A percentile compares a stretch with the other conserved stretches of the same genome.
Evolutionary conservation across 2,113 vertebrate genomes (phyloP).

Genomic region (Tringa solitaria): DNA sequence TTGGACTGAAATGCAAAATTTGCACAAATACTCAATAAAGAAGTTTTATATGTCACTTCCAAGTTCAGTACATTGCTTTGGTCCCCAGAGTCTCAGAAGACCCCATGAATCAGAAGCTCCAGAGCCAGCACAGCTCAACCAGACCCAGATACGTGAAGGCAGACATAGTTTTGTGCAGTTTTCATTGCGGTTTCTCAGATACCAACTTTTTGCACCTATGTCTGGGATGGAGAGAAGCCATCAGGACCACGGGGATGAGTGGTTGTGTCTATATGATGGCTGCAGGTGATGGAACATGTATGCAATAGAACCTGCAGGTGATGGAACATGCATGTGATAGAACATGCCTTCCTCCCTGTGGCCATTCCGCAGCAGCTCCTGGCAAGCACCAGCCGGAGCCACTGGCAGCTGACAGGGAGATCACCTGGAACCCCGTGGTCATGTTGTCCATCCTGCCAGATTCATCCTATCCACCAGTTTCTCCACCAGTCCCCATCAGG

Average conservation of each 20-base stretch:
- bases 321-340: neutral
- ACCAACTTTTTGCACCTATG: neutral
- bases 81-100: neutral
- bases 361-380: neutral
- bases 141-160: fast-evolving
- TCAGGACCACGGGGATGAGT: fast-evolving
- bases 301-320: no score
- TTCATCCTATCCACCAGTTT: fast-evolving
- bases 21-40: neutral
- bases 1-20: neutral
- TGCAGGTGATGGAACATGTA: neutral
- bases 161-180: fast-evolving
- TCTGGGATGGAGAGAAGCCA: neutral
- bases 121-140: neutral
- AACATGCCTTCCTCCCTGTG: fast-evolving
- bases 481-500: neutral
- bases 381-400: fast-evolving
- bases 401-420: neutral
- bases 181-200: neutral
- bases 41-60: neutral
- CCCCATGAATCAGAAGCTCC: neutral
- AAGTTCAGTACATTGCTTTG: neutral
- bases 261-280: fast-evolving
- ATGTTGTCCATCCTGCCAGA: fast-evolving
- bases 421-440: fast-evolving